phyloP scores from a whole-genome alignment of 2,797 vertebrate genomes.

The Arremon aurantiirostris region DNA sequence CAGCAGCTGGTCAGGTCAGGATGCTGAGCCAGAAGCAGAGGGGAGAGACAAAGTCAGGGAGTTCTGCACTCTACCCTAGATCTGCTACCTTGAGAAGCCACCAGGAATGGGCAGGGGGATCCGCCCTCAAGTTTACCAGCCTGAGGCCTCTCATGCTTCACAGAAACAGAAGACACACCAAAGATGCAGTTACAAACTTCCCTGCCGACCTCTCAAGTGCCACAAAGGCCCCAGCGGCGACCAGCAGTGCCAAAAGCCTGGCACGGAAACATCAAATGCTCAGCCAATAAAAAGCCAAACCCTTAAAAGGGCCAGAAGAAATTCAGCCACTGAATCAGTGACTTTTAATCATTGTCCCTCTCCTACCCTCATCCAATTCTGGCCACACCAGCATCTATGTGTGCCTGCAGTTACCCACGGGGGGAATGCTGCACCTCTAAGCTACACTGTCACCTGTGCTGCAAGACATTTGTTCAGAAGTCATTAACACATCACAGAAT shows the following conservation, averaged over 20 bases:
- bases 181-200: not conserved
- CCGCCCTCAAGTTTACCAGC: too few species aligned
- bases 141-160: not conserved
- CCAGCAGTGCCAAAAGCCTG: not conserved
- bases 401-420: not conserved
- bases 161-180: not conserved
- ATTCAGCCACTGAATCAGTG: not conserved
- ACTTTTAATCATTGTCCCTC: not conserved
- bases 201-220: not conserved
- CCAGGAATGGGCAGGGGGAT: too few species aligned
- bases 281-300: not conserved
- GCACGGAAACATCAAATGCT: rapidly evolving
- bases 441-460: not conserved
- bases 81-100: too few species aligned
- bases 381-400: rapidly evolving
- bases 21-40: too few species aligned
- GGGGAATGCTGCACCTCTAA: not conserved
- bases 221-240: rapidly evolving
- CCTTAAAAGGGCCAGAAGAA: not conserved
- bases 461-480: not conserved
- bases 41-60: too few species aligned
- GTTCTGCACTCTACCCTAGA: too few species aligned
- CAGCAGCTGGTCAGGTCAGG: too few species aligned
- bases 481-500: not conserved
- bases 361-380: not conserved